Evolutionary conservation across 2,888 invertebrate genomes (phyloP).

Genomic region (Keiferia lycopersicella): DNA sequence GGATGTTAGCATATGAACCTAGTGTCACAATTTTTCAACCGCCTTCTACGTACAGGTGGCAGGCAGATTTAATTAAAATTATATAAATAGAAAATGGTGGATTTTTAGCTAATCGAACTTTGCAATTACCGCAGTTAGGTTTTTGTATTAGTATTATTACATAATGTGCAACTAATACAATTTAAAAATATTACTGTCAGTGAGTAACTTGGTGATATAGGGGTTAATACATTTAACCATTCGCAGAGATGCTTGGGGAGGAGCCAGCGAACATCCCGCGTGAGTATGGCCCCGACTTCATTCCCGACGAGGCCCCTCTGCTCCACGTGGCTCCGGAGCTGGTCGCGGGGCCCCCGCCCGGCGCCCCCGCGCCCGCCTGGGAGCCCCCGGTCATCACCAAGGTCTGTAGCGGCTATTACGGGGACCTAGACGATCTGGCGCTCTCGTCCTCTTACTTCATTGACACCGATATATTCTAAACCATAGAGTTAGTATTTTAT

Average conservation of each 20-base stretch:
- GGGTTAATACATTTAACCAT: not conserved
- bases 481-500: not conserved
- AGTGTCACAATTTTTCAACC: too few relatives aligned
- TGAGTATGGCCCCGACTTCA: constrained; percentile 68
- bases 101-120: too few relatives aligned
- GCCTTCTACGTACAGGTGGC: too few relatives aligned
- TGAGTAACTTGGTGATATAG: not conserved
- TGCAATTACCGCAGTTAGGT: too few relatives aligned
- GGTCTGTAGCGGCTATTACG: constrained; percentile 43
- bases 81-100: too few relatives aligned
- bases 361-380: constrained; percentile 42
- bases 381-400: constrained; percentile 56
- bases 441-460: constrained; percentile 40
- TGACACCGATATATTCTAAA: constrained; percentile 59
- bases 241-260: constrained; percentile 10
- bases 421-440: constrained; percentile 42
- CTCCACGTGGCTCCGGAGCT: constrained; percentile 28
- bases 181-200: too few relatives aligned
- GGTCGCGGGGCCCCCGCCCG: constrained; percentile 22
- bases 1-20: too few relatives aligned
- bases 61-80: too few relatives aligned
- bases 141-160: too few relatives aligned
- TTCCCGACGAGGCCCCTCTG: constrained; percentile 32
- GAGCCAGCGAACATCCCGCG: constrained; percentile 36
- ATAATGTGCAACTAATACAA: too few relatives aligned